phyloP scores from a whole-genome alignment of 2,888 invertebrate genomes.

The Caenorhabditis parvicauda region DNA sequence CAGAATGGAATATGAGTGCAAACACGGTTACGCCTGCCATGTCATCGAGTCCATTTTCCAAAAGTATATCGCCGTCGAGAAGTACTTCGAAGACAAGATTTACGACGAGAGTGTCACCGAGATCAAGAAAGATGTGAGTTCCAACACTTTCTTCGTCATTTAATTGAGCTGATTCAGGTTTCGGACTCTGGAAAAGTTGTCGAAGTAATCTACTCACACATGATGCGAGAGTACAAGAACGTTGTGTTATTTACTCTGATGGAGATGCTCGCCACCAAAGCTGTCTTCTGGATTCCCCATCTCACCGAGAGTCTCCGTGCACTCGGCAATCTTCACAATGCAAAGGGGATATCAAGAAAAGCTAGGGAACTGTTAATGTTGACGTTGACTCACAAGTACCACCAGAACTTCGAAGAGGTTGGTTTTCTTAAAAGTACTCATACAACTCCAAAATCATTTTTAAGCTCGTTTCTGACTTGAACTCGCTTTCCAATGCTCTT shows the following conservation, averaged over 20 bases:
- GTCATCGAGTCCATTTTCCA: slow-evolving; percentile 34
- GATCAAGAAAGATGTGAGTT: slow-evolving; percentile 34
- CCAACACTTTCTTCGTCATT: not conserved
- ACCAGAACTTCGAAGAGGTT: slow-evolving; percentile 18
- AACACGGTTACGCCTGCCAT: slow-evolving; percentile 18
- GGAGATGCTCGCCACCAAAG: slow-evolving; percentile 21
- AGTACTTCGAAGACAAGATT: slow-evolving; percentile 44
- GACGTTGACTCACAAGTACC: slow-evolving; percentile 22
- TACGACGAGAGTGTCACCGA: slow-evolving; percentile 47
- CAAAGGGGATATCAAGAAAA: slow-evolving; percentile 34
- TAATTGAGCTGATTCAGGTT: slow-evolving; percentile 8
- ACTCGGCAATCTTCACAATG: slow-evolving; percentile 48
- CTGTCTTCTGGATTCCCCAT: slow-evolving; percentile 24
- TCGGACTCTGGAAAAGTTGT: slow-evolving; percentile 45
- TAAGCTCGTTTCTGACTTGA: too few species aligned
- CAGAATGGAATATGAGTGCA: too few species aligned
- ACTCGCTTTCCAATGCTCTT: too few species aligned
- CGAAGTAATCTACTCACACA: slow-evolving; percentile 59
- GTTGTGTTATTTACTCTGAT: slow-evolving; percentile 38
- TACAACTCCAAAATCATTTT: too few species aligned
- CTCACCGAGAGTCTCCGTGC: slow-evolving; percentile 39
- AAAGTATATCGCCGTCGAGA: slow-evolving; percentile 38
- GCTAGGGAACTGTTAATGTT: slow-evolving; percentile 35
- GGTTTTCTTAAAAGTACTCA: too few species aligned
- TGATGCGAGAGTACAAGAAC: slow-evolving; percentile 48